Conservation (phyloP, 2,113 vertebrate species). For the Notarius quadriscutis region DNA sequence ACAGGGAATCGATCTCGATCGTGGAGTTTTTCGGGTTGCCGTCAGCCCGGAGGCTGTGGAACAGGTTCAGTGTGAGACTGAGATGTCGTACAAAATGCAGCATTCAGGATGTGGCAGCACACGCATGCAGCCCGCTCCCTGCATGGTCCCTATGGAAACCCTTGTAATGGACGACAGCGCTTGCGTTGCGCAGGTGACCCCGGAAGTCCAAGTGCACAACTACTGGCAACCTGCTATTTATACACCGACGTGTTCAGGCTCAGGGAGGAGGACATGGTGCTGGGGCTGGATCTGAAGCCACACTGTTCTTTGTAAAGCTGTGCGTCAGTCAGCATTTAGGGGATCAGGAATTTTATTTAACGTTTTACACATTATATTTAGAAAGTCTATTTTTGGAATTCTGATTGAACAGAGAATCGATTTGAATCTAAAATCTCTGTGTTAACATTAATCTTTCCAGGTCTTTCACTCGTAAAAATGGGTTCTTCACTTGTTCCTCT, state of each 20-base stretch:
- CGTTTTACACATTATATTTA: neutral
- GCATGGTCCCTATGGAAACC: constrained; percentile 78
- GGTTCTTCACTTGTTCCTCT: neutral
- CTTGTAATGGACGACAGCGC: constrained; percentile 67
- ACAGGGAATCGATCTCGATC: constrained; percentile 14
- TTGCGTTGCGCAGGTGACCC: constrained; percentile 64
- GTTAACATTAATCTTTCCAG: neutral
- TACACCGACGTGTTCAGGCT: neutral
- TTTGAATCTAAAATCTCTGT: neutral
- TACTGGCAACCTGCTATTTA: constrained; percentile 10
- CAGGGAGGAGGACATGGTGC: neutral
- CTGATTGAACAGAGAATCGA: neutral
- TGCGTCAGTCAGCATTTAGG: neutral
- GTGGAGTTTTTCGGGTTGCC: constrained; percentile 1
- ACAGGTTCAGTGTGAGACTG: constrained; percentile 3
- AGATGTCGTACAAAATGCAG: constrained; percentile 50
- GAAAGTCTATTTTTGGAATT: neutral
- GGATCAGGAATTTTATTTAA: neutral
- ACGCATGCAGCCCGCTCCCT: constrained; percentile 54
- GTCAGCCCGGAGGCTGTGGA: neutral
- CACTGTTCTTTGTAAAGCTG: neutral
- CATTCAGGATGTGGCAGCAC: neutral
- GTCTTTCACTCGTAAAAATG: neutral
- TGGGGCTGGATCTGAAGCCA: neutral
- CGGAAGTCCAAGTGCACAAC: constrained; percentile 52